Conservation (phyloP, 2,797 vertebrate species). For the Rhinella marina region DNA sequence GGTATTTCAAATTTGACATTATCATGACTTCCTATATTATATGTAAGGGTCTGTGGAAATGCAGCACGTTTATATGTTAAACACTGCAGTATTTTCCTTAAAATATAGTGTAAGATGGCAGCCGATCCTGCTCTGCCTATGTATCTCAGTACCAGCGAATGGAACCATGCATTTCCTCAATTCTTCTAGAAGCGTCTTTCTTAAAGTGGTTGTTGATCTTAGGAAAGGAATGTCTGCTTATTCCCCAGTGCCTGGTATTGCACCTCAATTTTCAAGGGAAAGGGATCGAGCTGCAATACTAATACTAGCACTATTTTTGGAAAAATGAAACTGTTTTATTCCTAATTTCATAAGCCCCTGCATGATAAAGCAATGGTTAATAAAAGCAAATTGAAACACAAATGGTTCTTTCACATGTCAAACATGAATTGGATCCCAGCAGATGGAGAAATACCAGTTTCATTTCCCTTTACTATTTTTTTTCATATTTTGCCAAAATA, state of each 20-base stretch:
- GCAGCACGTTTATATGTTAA: constrained; percentile 7
- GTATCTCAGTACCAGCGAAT: not conserved
- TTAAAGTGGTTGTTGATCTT: not conserved
- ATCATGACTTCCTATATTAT: constrained; percentile 11
- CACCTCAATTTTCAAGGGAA: not conserved
- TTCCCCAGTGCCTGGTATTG: not conserved
- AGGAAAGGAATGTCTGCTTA: not conserved
- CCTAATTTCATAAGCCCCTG: not conserved
- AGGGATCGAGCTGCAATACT: not conserved
- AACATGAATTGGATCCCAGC: not conserved
- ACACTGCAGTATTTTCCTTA: not conserved
- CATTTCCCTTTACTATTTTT: not conserved
- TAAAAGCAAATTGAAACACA: not conserved
- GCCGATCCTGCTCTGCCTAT: not conserved
- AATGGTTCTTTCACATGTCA: not conserved
- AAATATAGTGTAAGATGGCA: not conserved
- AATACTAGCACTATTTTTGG: not conserved
- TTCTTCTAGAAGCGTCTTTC: not conserved
- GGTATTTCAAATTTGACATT: not conserved
- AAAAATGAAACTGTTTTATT: not conserved
- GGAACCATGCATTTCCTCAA: not conserved
- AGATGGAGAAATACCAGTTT: not conserved
- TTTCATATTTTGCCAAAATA: not conserved
- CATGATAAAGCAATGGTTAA: not conserved
- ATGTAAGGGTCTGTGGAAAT: not conserved